phyloP scores from a whole-genome alignment of 1,140 invertebrate species.

The Pectinophora gossypiella region DNA sequence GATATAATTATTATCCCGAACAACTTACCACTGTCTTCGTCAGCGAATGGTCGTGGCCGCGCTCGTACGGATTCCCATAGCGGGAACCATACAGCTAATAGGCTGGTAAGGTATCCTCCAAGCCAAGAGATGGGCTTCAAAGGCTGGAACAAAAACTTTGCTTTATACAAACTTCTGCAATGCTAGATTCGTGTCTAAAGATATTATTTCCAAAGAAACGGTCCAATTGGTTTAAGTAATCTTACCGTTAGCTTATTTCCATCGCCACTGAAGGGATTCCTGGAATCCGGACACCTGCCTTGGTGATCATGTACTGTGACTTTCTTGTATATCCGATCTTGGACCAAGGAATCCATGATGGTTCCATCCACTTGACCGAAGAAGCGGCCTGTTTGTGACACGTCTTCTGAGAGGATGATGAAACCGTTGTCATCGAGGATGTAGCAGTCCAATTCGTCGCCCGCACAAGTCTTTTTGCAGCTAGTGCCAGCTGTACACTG shows the following conservation, averaged over 20 bases:
- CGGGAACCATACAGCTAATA: slow-evolving; percentile 64
- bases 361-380: slow-evolving; percentile 96
- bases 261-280: slow-evolving; percentile 81
- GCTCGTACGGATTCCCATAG: slow-evolving; percentile 50
- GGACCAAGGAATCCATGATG: slow-evolving; percentile 94
- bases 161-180: no score
- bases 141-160: slow-evolving; percentile 59
- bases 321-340: slow-evolving; percentile 92
- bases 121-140: slow-evolving; percentile 71
- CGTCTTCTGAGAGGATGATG: slow-evolving; percentile 91
- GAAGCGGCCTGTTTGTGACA: slow-evolving; percentile 89
- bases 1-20: no score
- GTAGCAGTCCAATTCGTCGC: slow-evolving; percentile 92
- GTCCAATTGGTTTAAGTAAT: no score
- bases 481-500: slow-evolving; percentile 83
- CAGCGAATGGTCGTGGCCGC: slow-evolving; percentile 46
- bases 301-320: slow-evolving; percentile 92
- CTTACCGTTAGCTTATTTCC: slow-evolving; percentile 63
- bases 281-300: slow-evolving; percentile 87
- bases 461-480: slow-evolving; percentile 90
- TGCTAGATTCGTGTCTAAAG: no score
- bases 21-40: slow-evolving; percentile 63
- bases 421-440: slow-evolving; percentile 95
- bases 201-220: no score
- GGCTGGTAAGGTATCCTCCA: slow-evolving; percentile 63